Percentiles rank a stretch among this genome's conserved stretches.
Conservation (phyloP, 2,888 invertebrate species). For the Shargacucullia verbasci region DNA sequence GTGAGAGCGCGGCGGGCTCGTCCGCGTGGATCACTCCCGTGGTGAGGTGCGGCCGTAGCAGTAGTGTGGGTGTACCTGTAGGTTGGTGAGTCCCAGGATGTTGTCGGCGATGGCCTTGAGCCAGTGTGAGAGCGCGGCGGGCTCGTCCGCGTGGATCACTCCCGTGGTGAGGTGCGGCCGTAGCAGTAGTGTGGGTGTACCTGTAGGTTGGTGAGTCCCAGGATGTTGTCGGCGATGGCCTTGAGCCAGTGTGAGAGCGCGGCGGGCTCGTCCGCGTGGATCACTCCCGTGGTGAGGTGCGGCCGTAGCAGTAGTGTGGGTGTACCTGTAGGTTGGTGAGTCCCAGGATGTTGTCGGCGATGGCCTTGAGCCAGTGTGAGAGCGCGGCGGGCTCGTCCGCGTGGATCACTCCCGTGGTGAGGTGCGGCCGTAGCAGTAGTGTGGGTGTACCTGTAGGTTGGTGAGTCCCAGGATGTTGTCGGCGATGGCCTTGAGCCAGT, state of each 20-base stretch:
- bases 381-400: conserved; percentile 97
- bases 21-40: conserved; percentile 98
- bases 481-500: conserved; percentile 98
- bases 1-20: conserved; percentile 96
- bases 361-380: conserved; percentile 98
- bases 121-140: conserved; percentile 97
- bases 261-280: conserved; percentile 97
- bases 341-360: conserved; percentile 97
- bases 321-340: conserved; percentile 96
- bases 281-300: conserved; percentile 94
- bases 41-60: no score
- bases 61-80: no score
- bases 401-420: conserved; percentile 95
- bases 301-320: no score
- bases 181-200: no score
- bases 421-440: no score
- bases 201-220: conserved; percentile 96
- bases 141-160: conserved; percentile 97
- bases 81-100: conserved; percentile 96
- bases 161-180: conserved; percentile 94
- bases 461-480: conserved; percentile 97
- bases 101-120: conserved; percentile 97
- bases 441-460: conserved; percentile 95
- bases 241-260: conserved; percentile 98
- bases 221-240: conserved; percentile 97